Base-by-base conservation (phyloP, 2,797 vertebrate genomes). In the Darevskia nairensis region DNA sequence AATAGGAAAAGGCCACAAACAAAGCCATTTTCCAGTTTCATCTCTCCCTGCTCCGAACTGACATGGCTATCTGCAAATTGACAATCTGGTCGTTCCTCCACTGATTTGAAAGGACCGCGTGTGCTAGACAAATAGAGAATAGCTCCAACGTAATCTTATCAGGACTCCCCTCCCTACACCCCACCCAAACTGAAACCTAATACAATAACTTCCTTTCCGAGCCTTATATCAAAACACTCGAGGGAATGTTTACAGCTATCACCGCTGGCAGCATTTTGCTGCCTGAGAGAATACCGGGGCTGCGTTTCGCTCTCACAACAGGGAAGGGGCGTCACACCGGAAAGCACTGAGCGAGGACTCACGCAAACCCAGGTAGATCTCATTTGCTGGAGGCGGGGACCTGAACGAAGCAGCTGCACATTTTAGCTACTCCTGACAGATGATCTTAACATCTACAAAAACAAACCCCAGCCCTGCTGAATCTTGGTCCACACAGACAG, bases 131-230 rank as follows among this genome's bases (percentile, higher is more conserved):
- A 95, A 92, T 55, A 85, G 83, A 92, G 95, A 95, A 91, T 59
- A 69, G 64, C 75, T 88, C 82, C 76, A 81, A 74, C 79, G 89
- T 91, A 94, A 93, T 91, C 87, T 93, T 92, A 94, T 91, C 76
- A 92, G 90, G 92, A 80, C 86, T 80, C 94, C 90, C 91, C 84
- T 84, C 50, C 13, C 50, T 55, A 55, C 13, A 55, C 50, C 13
- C 50, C 50, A 55, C 50, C 92, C 88, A 94, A 95, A 90, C 78
- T 13, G 0, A 95, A 94, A 93, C 89, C 89, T 94, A 93, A 95
- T 83, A 68, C 82, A 88, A 94, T 91, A 93, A 90, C 74, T 92
- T 92, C 80, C 92, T 66, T 92, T 94, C 88, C 90, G 91, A 95
- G 91, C 69, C 85, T 84, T 82, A 74, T 92, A 91, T 91, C 66